A percentile compares a stretch with the other conserved stretches of the same genome.
phyloP scores from a whole-genome alignment of 1,140 invertebrate species.

The Trichonephila clavipes region DNA sequence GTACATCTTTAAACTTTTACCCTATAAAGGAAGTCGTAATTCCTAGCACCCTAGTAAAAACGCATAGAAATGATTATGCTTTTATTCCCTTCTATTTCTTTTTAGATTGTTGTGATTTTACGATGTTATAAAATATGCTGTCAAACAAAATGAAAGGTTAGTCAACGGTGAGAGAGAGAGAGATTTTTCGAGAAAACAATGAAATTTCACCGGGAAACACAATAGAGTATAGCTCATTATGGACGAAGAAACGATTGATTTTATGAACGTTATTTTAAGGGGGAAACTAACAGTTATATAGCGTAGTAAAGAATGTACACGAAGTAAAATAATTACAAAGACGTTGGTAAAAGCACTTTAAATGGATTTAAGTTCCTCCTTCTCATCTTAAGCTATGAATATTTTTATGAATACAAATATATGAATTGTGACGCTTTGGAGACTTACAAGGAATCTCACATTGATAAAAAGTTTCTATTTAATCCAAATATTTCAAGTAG shows the following conservation, averaged over 20 bases:
- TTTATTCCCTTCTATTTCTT: constrained; percentile 39
- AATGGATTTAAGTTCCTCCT: too few species aligned
- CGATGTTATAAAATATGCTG: constrained; percentile 52
- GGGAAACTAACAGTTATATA: background rate
- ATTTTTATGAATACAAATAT: too few species aligned
- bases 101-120: constrained; percentile 56
- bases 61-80: constrained; percentile 22
- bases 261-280: background rate
- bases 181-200: constrained; percentile 51
- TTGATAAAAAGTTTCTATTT: too few species aligned
- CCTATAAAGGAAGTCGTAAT: constrained; percentile 71
- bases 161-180: background rate
- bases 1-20: constrained; percentile 52
- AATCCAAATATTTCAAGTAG: too few species aligned
- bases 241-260: background rate
- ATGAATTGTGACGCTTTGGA: too few species aligned
- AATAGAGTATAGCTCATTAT: background rate
- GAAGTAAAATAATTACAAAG: too few species aligned
- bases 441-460: too few species aligned
- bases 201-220: background rate
- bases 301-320: too few species aligned
- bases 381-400: too few species aligned
- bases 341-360: too few species aligned
- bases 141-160: constrained; percentile 43
- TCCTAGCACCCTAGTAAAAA: constrained; percentile 50